phyloP scores from a whole-genome alignment of 2,113 vertebrate species.

The Grantiella picta region DNA sequence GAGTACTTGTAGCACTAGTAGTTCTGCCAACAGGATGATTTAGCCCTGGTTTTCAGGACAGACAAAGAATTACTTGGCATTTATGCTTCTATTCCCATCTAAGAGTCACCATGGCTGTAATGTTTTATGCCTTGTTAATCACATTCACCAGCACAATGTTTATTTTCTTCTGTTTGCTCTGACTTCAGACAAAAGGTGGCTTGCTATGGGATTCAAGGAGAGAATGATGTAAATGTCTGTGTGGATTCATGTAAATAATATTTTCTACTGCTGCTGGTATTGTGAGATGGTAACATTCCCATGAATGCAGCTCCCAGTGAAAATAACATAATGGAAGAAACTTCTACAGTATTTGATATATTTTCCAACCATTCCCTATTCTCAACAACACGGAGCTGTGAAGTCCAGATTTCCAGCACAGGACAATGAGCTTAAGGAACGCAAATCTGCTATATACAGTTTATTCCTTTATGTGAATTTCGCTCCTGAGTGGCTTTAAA shows the following conservation, averaged over 20 bases:
- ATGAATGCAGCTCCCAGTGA: background rate
- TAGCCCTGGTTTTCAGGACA: background rate
- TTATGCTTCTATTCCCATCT: background rate
- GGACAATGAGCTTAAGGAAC: background rate
- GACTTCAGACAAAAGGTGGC: background rate
- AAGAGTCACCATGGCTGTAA: background rate
- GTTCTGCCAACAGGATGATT: background rate
- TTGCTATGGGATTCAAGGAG: background rate
- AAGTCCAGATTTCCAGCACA: background rate
- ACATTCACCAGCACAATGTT: background rate
- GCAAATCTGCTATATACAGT: background rate
- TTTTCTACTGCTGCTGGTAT: background rate
- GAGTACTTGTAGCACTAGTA: background rate
- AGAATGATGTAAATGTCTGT: background rate
- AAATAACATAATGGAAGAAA: background rate
- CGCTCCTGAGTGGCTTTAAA: background rate
- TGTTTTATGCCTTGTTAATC: slow-evolving; percentile 6
- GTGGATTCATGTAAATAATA: background rate
- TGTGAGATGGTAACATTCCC: background rate
- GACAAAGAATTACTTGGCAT: background rate
- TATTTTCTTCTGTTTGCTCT: slow-evolving; percentile 24
- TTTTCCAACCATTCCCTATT: background rate
- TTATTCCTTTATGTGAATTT: background rate
- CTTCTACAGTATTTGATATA: background rate
- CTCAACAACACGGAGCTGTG: background rate